A percentile compares a stretch with the other conserved stretches of the same genome.
phyloP scores from a whole-genome alignment of 2,888 invertebrate species.

The Cantharis rufa region DNA sequence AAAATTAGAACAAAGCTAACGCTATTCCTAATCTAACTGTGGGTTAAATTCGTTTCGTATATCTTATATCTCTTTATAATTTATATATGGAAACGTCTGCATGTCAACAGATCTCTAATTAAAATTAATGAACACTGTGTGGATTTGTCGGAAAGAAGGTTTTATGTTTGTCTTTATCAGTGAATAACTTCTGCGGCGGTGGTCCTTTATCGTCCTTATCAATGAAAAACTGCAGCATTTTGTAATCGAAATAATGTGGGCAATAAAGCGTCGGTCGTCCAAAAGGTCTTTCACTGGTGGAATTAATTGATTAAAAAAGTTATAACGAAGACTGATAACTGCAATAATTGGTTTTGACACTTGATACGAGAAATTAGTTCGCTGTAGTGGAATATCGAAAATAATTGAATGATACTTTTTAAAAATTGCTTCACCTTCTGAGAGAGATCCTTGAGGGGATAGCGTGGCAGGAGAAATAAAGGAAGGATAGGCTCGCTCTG shows the following conservation, averaged over 20 bases:
- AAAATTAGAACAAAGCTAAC: slow-evolving; percentile 27
- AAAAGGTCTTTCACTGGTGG: not conserved
- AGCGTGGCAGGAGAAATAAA: slow-evolving; percentile 41
- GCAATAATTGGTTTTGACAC: not conserved
- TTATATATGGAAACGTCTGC: slow-evolving; percentile 28
- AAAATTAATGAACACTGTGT: slow-evolving; percentile 35
- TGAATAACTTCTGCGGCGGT: slow-evolving; percentile 4
- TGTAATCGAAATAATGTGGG: slow-evolving; percentile 2
- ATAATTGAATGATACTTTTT: slow-evolving; percentile 5
- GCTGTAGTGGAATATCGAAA: not conserved
- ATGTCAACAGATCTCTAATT: slow-evolving; percentile 34
- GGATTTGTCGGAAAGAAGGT: slow-evolving; percentile 26
- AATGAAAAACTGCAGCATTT: slow-evolving; percentile 9
- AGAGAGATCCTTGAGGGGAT: slow-evolving; percentile 24
- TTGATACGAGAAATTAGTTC: not conserved
- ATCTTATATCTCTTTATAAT: slow-evolving; percentile 25
- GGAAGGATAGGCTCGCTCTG: slow-evolving; percentile 43
- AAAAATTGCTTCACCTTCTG: slow-evolving; percentile 15
- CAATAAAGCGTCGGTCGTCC: not conserved
- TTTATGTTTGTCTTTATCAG: slow-evolving; percentile 28
- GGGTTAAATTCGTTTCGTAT: slow-evolving; percentile 21
- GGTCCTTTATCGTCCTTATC: slow-evolving; percentile 13
- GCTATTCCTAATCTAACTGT: slow-evolving; percentile 19
- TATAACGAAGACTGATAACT: not conserved
- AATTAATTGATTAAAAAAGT: slow-evolving; percentile 6